A percentile compares a stretch with the other conserved stretches of the same genome.
These are phyloP conservation scores for Hydropsyche betteni DNA, from an alignment of 2,888 invertebrate species.

Conservation along the genomic window DNA sequence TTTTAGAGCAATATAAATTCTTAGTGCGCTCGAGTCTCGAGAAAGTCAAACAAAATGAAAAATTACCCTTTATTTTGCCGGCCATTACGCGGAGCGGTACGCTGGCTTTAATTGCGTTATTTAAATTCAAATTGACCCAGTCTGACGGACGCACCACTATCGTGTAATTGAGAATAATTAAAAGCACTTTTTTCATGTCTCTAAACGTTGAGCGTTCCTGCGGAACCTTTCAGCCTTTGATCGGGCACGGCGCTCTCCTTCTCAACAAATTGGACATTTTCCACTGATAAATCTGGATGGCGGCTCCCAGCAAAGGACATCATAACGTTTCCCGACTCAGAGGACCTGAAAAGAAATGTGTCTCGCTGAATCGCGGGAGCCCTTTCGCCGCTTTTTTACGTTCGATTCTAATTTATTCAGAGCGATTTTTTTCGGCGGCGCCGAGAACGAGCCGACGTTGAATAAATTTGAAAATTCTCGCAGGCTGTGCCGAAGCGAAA, in stretches of 20 bases:
- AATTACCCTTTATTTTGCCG: slow-evolving; percentile 6
- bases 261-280: slow-evolving; percentile 5
- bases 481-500: neutral
- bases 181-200: neutral
- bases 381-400: too few species aligned
- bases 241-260: neutral
- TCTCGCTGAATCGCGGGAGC: too few species aligned
- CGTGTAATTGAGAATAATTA: slow-evolving; percentile 13
- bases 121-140: slow-evolving; percentile 16
- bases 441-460: too few species aligned
- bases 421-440: too few species aligned
- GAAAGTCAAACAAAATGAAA: slow-evolving; percentile 14
- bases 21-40: too few species aligned
- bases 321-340: neutral
- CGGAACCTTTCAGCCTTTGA: neutral
- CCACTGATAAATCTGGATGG: neutral
- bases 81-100: neutral
- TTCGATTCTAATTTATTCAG: too few species aligned
- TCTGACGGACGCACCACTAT: neutral
- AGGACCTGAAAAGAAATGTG: neutral
- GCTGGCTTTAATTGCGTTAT: slow-evolving; percentile 11
- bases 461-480: slow-evolving; percentile 14
- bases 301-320: neutral
- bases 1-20: too few species aligned
- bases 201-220: neutral